Evolutionary conservation across 1,140 invertebrate genomes (phyloP), one percentile per base, ranked within the genome.

Genomic region (Limonius californicus): DNA sequence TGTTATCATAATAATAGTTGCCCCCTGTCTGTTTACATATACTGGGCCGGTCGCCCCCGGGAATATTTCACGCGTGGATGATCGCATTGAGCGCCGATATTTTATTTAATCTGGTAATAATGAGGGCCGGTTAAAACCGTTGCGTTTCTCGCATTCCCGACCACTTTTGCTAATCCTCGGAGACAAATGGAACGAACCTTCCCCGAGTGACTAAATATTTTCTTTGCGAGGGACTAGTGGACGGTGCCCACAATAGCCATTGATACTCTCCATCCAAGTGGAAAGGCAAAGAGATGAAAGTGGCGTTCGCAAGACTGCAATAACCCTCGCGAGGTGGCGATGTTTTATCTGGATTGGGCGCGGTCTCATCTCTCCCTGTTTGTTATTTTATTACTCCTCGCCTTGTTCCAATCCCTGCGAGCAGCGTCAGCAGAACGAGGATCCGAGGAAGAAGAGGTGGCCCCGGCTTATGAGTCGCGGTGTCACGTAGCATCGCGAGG

Each of bases 1-100:
- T 61, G 61, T 69, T 67, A 68, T 68, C 66, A 70, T 65, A 70
- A 70, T 70, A 70, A 68, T 66, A 66, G 66, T 39, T 30, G 12
- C 12, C 20, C 39, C 39, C 16, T 20, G 18, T 45, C 16, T 45
- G 57, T 50, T 45, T 59, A 27, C 23, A 12, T 39, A 55, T 23
- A 8, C 47, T 61, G 30, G 39, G 47, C 30, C 59, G 18, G 21
- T 65, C 45, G 59, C 64, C 64, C 60, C 47, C 64, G 60, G 64
- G 64, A 66, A 66, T 66, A 66, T 66, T 66, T 66, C 60, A 66
- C 57, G 61, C 56, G 15, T 59, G 30, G 53, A 57, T 54, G 64
- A 30, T 39, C 35, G 30, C 61, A 66, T 66, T 66, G 59, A 59
- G 45, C 16, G 35, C 32, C 54, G 16, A 62, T 50, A 62, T 59